A percentile compares a stretch with the other conserved stretches of the same genome.
Conservation (phyloP, 2,797 vertebrate genomes). For the Carduelis carduelis region DNA sequence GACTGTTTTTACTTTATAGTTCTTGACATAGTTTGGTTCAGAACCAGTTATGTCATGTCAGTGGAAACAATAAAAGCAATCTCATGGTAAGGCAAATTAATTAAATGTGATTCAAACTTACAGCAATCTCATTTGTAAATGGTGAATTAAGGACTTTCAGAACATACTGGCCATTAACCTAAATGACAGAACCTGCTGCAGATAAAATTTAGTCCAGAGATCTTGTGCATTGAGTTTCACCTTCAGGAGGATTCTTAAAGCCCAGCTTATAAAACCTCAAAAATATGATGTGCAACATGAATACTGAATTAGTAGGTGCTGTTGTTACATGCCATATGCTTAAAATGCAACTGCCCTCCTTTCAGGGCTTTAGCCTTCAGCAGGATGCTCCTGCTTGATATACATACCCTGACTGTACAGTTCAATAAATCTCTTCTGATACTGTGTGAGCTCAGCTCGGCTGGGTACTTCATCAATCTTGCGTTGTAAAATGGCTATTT, state of each 20-base stretch:
- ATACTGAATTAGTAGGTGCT: not conserved
- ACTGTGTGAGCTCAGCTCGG: conserved; percentile 94
- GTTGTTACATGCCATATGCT: not conserved
- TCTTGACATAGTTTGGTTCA: not conserved
- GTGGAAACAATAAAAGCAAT: not conserved
- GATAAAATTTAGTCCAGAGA: not conserved
- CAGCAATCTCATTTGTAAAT: not conserved
- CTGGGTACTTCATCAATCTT: conserved; percentile 97
- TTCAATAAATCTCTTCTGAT: conserved; percentile 98
- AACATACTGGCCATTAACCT: not conserved
- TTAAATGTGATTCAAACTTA: not conserved
- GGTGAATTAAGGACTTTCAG: not conserved
- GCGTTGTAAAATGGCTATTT: conserved; percentile 94
- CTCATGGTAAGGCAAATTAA: not conserved
- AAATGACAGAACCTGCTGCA: not conserved
- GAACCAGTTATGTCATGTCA: not conserved
- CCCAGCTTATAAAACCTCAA: not conserved
- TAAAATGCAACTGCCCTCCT: not conserved
- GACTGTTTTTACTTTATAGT: not conserved
- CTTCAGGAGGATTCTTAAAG: not conserved
- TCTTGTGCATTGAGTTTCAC: not conserved
- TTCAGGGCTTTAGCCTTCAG: not conserved
- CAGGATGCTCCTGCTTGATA: conserved; percentile 22
- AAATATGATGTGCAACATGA: not conserved
- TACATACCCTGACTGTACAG: conserved; percentile 94